Conservation (phyloP, 2,888 invertebrate genomes). For the Steinernema hermaphroditum region DNA sequence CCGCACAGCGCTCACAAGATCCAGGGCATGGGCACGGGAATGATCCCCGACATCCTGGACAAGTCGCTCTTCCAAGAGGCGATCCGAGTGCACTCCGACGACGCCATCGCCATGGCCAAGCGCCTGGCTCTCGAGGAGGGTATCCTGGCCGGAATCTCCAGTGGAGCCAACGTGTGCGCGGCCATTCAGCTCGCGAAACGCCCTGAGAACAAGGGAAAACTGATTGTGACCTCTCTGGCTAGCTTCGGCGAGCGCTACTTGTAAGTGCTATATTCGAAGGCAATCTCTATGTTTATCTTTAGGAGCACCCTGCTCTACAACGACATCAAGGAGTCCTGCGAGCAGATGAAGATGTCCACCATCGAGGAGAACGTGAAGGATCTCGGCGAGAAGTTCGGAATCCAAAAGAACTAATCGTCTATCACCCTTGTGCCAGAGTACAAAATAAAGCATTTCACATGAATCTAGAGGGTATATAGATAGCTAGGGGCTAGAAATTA, state of each 20-base stretch:
- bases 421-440: too few relatives aligned
- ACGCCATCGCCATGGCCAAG: conserved; percentile 62
- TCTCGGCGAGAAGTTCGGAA: conserved; percentile 5
- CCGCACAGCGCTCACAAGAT: conserved; percentile 58
- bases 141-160: conserved; percentile 56
- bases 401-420: conserved; percentile 6
- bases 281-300: neutral
- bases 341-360: conserved; percentile 39
- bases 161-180: conserved; percentile 59
- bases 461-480: too few relatives aligned
- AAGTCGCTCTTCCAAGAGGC: conserved; percentile 39
- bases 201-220: conserved; percentile 49
- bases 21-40: conserved; percentile 58
- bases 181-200: conserved; percentile 50
- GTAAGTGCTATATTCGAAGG: conserved; percentile 32
- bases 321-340: conserved; percentile 50
- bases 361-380: conserved; percentile 37
- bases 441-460: too few relatives aligned
- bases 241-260: conserved; percentile 53
- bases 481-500: too few relatives aligned
- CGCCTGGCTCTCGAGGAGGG: conserved; percentile 59
- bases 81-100: conserved; percentile 36
- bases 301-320: conserved; percentile 50
- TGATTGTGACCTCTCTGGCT: conserved; percentile 51
- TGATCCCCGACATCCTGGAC: conserved; percentile 59